phyloP scores from a whole-genome alignment of 2,113 vertebrate species.

The Isichthys henryi region DNA sequence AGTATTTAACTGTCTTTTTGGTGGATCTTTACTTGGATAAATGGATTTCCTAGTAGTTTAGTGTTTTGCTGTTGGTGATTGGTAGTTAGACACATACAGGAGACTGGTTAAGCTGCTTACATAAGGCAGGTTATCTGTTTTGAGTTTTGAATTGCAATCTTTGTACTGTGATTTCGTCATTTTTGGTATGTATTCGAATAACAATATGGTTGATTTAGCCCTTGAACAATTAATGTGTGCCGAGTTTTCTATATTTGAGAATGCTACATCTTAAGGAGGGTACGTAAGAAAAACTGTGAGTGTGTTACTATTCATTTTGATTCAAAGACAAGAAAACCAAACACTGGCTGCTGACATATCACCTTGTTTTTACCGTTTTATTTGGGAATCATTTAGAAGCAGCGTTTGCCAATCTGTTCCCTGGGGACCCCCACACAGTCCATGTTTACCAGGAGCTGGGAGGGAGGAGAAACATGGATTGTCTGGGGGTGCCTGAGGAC shows the following conservation, averaged over 20 bases:
- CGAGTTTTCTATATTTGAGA: background rate
- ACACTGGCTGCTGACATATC: background rate
- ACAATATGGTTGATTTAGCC: background rate
- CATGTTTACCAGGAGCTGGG: background rate
- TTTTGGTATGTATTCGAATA: background rate
- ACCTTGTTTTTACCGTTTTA: background rate
- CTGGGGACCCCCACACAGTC: background rate
- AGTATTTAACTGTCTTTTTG: background rate
- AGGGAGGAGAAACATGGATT: background rate
- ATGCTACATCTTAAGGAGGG: background rate
- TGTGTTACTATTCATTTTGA: background rate
- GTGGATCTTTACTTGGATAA: background rate
- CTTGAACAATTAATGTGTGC: background rate
- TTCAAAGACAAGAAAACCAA: background rate
- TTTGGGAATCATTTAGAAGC: background rate
- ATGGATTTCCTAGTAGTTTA: background rate
- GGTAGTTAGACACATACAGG: background rate
- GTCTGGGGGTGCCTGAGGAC: background rate
- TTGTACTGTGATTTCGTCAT: background rate
- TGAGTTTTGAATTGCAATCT: background rate
- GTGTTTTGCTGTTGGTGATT: background rate
- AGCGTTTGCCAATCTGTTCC: background rate
- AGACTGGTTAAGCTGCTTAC: background rate
- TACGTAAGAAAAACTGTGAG: background rate
- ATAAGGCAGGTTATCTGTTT: background rate